A percentile compares a stretch with the other conserved stretches of the same genome.
Conservation (phyloP, 2,888 invertebrate genomes). For the Polietes domitor region DNA sequence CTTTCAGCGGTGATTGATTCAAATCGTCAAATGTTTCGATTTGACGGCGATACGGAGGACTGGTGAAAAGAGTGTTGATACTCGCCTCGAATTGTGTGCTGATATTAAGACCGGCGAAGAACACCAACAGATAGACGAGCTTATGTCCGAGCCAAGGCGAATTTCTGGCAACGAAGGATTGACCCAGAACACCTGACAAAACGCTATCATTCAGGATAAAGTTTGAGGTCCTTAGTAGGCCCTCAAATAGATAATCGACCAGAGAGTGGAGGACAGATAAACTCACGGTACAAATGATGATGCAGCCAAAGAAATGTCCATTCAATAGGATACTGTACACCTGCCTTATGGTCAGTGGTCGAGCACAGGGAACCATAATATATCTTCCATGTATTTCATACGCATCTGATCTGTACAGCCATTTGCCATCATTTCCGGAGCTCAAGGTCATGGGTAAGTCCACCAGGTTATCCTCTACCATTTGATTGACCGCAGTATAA, state of each 20-base stretch:
- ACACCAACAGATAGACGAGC: not conserved
- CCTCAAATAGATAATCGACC: conserved; percentile 40
- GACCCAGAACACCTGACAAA: not conserved
- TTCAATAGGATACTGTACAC: conserved; percentile 32
- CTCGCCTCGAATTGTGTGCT: no score
- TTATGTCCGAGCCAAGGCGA: not conserved
- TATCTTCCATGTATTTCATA: not conserved
- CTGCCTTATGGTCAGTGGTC: not conserved
- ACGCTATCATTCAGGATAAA: not conserved
- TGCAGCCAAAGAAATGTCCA: not conserved
- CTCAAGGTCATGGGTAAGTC: conserved; percentile 47
- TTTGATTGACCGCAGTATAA: not conserved
- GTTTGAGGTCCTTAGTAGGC: not conserved
- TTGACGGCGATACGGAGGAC: not conserved
- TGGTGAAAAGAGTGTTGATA: not conserved
- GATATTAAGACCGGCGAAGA: no score
- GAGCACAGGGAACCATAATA: conserved; percentile 55
- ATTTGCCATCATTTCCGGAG: not conserved
- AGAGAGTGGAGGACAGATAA: conserved; percentile 36
- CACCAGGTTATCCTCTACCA: conserved; percentile 27
- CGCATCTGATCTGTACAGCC: not conserved
- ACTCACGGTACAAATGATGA: conserved; percentile 1
- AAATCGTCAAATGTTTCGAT: not conserved
- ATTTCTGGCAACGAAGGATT: not conserved
- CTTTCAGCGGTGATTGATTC: not conserved